Conservation (phyloP, 2,888 invertebrate genomes). For the Sphaeridia pumilis region DNA sequence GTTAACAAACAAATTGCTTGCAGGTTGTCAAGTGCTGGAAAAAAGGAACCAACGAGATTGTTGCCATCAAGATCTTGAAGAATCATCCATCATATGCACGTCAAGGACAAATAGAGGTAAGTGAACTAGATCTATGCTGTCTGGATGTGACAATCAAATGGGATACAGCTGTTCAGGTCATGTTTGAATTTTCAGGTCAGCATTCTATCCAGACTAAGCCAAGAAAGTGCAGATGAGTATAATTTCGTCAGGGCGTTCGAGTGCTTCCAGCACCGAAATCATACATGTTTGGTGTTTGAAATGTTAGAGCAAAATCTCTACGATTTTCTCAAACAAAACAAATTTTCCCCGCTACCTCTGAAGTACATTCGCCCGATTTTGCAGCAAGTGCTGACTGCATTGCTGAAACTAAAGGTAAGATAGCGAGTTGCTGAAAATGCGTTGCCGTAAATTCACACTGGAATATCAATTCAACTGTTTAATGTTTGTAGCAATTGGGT, state of each 20-base stretch:
- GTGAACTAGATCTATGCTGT: no score
- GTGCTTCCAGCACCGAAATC: conserved; percentile 99
- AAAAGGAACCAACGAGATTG: conserved; percentile 99
- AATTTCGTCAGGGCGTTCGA: conserved; percentile 99
- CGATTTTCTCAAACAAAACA: conserved; percentile 99
- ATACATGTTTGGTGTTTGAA: conserved; percentile 98
- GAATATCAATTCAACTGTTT: no score
- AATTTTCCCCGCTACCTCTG: conserved; percentile 95
- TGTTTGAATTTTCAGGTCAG: conserved; percentile 50
- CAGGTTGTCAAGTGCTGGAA: conserved; percentile 99
- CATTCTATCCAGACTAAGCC: conserved; percentile 80
- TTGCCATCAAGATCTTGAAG: conserved; percentile 99
- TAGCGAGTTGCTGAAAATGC: no score
- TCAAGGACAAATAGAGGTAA: conserved; percentile 98
- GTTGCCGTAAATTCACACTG: no score
- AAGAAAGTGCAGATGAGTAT: conserved; percentile 98
- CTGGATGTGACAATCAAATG: no score
- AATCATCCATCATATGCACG: conserved; percentile 99
- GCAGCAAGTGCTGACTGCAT: conserved; percentile 84
- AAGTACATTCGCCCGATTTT: conserved; percentile 97
- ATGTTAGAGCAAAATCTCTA: conserved; percentile 99
- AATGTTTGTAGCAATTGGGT: conserved; percentile 80
- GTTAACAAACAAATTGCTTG: conserved; percentile 14
- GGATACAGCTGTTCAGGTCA: no score
- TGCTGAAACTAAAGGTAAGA: conserved; percentile 67